phyloP scores from a whole-genome alignment of 1,140 invertebrate genomes.

The Monomorium pharaonis region DNA sequence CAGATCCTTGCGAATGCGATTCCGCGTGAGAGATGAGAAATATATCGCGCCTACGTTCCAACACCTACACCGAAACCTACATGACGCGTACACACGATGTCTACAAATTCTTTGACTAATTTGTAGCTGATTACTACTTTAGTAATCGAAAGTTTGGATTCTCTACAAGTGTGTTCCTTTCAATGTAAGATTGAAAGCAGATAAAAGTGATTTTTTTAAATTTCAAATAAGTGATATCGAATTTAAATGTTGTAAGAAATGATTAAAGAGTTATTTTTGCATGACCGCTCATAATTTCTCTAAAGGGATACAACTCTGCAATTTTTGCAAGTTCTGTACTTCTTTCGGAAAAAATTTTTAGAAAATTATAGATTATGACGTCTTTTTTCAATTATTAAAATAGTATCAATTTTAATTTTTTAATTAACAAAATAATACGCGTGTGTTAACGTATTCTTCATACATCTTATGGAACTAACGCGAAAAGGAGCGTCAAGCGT shows the following conservation, averaged over 20 bases:
- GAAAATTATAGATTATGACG: background rate
- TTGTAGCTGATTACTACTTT: background rate
- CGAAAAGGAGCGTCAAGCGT: background rate
- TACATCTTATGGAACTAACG: background rate
- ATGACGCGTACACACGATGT: background rate
- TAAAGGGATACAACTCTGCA: background rate
- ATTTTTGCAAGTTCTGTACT: background rate
- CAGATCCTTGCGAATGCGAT: slow-evolving; percentile 56
- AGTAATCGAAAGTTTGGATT: background rate
- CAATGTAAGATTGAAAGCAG: background rate
- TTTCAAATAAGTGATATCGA: background rate
- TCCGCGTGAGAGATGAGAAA: slow-evolving; percentile 64
- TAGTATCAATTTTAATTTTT: background rate
- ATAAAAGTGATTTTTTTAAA: background rate
- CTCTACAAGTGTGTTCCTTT: background rate
- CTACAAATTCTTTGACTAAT: slow-evolving; percentile 4
- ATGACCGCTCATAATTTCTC: background rate
- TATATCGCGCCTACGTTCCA: slow-evolving; percentile 77
- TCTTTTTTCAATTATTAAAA: slow-evolving; percentile 7
- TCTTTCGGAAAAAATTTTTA: background rate
- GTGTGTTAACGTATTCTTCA: background rate
- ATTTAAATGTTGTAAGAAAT: background rate
- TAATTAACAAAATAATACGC: background rate
- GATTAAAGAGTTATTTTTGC: background rate
- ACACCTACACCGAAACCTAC: slow-evolving; percentile 74